Base-by-base conservation (phyloP, 2,797 vertebrate species). In the Periophthalmus magnuspinnatus region DNA sequence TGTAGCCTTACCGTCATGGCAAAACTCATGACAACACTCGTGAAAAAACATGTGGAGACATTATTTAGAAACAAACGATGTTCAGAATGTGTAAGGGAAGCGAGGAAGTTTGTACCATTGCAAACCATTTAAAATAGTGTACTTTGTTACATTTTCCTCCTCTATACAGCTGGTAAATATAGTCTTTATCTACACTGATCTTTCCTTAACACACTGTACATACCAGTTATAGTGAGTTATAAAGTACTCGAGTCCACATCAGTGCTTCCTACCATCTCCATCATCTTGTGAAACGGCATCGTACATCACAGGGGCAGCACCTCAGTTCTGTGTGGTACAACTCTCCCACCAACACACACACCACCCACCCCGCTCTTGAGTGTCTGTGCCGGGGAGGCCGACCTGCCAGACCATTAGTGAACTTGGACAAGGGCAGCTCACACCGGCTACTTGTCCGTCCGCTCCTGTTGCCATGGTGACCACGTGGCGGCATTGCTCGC, bases 391-490 rank as follows among this genome's bases (percentile, higher is more conserved):
- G 93, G 92, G 10, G 93, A 94, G 59, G 72, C 85, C 56, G 94
- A 93, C 85, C 94, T 94, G 67, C 93, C 95, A 71, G 94, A 93
- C 77, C 92, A 45, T 88, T 94, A 67, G 89, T 94, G 67, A 69
- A 94, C 84, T 94, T 93, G 57, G 92, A 94, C 85, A 93, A 93
- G 84, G 91, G 95, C 82, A 93, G 92, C 10, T 1, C 4, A 2
- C 36, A 3, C 33, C 8, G 9, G 33, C 8, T 3, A 47, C 56
- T 32, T 52, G 6, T 24, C 65, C 38, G 28, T 5, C 7, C 3
- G 0, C 6, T 21, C 50, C 60, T 36, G 34, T 24, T n/a, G 13
- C 61, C 41, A 24, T 41, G 5, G n/a, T 45, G 28, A 34, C n/a
- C 6, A 13, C 17, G 17, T 24, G 5, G 21, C 28, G n/a, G 14